These are phyloP conservation scores for Myiotriccus ornatus DNA, from an alignment of 2,797 vertebrate genomes.

Conservation along the genomic window DNA sequence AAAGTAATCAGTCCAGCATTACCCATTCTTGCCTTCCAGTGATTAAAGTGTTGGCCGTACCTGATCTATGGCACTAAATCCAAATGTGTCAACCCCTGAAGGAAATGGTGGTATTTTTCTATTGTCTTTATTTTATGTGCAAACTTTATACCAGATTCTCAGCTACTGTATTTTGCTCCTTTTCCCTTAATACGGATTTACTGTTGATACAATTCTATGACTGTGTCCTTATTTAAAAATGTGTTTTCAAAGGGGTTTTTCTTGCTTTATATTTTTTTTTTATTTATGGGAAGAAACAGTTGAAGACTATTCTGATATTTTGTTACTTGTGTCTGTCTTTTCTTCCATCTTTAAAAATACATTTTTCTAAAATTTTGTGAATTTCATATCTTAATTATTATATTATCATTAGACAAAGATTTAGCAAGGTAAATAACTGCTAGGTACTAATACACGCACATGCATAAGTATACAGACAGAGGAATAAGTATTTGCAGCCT, in stretches of 20 bases:
- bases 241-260: rapidly evolving
- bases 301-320: neutral
- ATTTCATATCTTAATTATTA: neutral
- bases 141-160: neutral
- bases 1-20: neutral
- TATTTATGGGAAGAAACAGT: neutral
- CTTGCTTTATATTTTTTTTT: neutral
- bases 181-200: neutral
- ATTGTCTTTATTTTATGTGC: neutral
- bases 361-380: neutral
- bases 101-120: neutral
- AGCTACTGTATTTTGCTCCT: neutral
- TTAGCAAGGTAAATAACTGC: neutral
- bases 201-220: neutral
- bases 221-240: neutral
- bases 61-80: neutral
- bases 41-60: neutral
- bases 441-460: neutral
- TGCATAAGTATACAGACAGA: neutral
- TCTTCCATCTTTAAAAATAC: neutral
- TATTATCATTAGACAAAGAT: neutral
- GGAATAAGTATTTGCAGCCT: neutral
- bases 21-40: neutral
- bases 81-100: neutral
- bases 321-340: neutral